These are phyloP conservation scores for Lutraria rhynchaena DNA, from an alignment of 1,140 invertebrate species.

Conservation along the genomic window DNA sequence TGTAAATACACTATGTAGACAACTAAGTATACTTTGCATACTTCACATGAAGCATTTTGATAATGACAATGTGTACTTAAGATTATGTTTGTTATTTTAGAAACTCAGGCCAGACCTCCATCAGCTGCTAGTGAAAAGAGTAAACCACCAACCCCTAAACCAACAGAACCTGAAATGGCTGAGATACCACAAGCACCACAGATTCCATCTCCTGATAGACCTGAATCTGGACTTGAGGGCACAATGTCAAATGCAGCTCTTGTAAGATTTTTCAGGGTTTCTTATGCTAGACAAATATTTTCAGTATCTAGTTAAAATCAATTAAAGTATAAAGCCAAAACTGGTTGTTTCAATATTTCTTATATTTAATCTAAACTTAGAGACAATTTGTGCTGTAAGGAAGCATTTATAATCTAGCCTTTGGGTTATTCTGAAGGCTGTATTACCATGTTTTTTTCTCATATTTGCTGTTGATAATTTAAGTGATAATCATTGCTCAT, in stretches of 20 bases:
- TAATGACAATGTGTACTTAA: background rate
- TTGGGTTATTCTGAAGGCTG: no score
- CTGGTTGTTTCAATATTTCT: no score
- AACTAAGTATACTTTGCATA: background rate
- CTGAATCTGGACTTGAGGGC: constrained; percentile 68
- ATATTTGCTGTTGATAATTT: no score
- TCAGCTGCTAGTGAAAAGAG: constrained; percentile 54
- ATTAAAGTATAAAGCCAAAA: no score
- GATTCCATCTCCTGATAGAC: constrained; percentile 71
- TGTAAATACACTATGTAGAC: background rate
- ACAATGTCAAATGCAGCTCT: constrained; percentile 74
- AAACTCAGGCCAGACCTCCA: constrained; percentile 38
- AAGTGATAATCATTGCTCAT: no score
- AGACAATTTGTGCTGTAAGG: no score
- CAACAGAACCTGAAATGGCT: constrained; percentile 14
- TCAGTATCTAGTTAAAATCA: no score
- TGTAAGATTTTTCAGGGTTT: constrained; percentile 66
- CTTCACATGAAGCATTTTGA: background rate
- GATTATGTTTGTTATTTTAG: background rate
- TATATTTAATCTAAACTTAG: no score
- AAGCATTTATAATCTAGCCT: no score
- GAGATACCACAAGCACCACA: constrained; percentile 65
- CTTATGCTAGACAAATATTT: no score
- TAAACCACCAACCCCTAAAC: constrained; percentile 45
- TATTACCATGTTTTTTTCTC: constrained; percentile 7